These are phyloP conservation scores for Gila orcuttii DNA, from an alignment of 2,113 vertebrate genomes.

Conservation along the genomic window DNA sequence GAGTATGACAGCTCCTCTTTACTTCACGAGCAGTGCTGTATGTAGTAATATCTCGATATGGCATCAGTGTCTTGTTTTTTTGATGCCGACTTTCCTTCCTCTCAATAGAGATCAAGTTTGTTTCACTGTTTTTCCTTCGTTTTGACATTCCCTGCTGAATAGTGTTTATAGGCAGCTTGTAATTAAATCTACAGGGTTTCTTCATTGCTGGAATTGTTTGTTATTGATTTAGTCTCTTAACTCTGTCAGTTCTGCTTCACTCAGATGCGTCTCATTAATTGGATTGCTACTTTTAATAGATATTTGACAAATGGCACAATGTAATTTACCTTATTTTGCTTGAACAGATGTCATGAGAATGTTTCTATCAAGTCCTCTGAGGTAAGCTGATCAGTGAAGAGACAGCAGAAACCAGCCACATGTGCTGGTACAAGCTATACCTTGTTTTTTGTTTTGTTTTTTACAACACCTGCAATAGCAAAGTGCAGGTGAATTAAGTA, in stretches of 20 bases:
- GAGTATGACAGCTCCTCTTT: constrained; percentile 23
- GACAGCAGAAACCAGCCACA: background rate
- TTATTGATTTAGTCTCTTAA: constrained; percentile 32
- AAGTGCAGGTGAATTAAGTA: background rate
- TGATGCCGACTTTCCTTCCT: background rate
- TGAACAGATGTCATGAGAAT: constrained; percentile 13
- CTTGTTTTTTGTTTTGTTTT: background rate
- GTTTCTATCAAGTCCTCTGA: background rate
- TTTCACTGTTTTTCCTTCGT: background rate
- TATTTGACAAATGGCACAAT: background rate
- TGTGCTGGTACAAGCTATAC: background rate
- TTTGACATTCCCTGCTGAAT: constrained; percentile 18
- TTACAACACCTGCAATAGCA: background rate
- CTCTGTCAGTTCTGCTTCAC: constrained; percentile 9
- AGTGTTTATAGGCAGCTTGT: background rate
- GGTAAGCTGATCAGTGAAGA: background rate
- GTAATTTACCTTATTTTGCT: constrained; percentile 3
- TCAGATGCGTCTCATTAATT: constrained; percentile 11
- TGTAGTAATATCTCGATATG: background rate
- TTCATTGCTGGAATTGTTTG: constrained; percentile 30
- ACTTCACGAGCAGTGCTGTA: background rate
- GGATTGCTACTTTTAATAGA: constrained; percentile 10
- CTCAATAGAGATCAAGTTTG: background rate
- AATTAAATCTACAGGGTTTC: constrained; percentile 19
- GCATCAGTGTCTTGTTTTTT: constrained; percentile 6